These are phyloP conservation scores for Rapana venosa DNA, from an alignment of 2,888 invertebrate species.

Conservation along the genomic window DNA sequence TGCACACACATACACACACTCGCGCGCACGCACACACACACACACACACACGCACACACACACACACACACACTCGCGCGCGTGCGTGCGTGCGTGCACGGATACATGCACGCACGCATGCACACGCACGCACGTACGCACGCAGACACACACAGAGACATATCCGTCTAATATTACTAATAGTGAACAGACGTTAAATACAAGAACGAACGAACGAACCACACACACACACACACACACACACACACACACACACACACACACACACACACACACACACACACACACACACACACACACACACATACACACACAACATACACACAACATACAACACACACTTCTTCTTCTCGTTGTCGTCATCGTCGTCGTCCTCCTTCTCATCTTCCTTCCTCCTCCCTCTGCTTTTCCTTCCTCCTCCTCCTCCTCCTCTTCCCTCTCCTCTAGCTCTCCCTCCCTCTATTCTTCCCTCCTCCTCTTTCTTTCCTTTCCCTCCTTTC, in stretches of 20 bases:
- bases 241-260: not conserved
- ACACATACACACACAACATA: not conserved
- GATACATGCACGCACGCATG: not conserved
- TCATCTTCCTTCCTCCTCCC: not conserved
- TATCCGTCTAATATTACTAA: too few species aligned
- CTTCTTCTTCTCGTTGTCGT: too few species aligned
- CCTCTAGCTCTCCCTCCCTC: not conserved
- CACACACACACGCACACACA: not conserved
- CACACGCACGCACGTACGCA: not conserved
- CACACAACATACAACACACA: too few species aligned
- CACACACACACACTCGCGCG: not conserved
- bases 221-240: too few species aligned
- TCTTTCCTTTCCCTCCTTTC: not conserved
- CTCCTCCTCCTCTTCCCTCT: not conserved
- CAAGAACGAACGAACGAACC: too few species aligned
- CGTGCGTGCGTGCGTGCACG: not conserved
- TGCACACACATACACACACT: not conserved
- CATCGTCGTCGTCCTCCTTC: not conserved
- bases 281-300: not conserved
- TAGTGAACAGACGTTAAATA: too few species aligned
- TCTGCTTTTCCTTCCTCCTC: not conserved
- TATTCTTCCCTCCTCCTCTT: not conserved
- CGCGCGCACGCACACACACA: not conserved
- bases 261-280: constrained; percentile 1
- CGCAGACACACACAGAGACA: not conserved